Evolutionary conservation across 2,113 vertebrate species (phyloP).

Genomic region (Electrona antarctica): DNA sequence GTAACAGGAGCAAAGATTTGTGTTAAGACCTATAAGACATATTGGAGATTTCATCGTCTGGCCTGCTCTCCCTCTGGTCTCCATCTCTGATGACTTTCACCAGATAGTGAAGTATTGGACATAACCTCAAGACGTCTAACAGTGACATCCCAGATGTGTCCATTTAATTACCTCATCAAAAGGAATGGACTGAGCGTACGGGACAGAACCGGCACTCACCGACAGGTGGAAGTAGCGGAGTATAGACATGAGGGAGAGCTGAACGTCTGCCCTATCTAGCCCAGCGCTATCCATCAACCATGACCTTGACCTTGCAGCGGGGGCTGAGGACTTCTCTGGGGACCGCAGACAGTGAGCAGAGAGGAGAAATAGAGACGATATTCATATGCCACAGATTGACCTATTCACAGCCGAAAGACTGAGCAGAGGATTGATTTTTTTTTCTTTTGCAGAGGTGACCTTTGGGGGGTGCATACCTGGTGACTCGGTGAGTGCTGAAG

Average conservation of each 20-base stretch:
- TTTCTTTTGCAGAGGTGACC: conserved; percentile 46
- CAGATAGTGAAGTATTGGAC: conserved; percentile 17
- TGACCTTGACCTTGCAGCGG: conserved; percentile 50
- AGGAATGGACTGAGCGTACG: neutral
- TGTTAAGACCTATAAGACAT: conserved; percentile 13
- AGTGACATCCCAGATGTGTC: conserved; percentile 15
- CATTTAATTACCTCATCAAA: conserved; percentile 27
- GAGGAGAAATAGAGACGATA: conserved; percentile 24
- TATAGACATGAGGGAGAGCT: conserved; percentile 29
- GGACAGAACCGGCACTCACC: conserved; percentile 20
- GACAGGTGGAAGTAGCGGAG: conserved; percentile 4
- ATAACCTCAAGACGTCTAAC: neutral
- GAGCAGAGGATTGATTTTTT: conserved; percentile 52
- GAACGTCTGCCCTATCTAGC: conserved; percentile 9
- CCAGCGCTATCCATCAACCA: conserved; percentile 37
- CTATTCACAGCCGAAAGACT: conserved; percentile 50
- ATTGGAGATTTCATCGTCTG: neutral
- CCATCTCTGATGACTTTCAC: conserved; percentile 18
- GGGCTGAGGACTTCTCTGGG: conserved; percentile 32
- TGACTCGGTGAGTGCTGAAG: conserved; percentile 16
- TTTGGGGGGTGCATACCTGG: conserved; percentile 30
- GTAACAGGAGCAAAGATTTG: conserved; percentile 12
- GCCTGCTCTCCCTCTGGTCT: conserved; percentile 12
- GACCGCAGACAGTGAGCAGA: conserved; percentile 19
- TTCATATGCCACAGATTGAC: conserved; percentile 52